These are phyloP conservation scores for Indri indri DNA, from an alignment of 2,113 vertebrate species.

Conservation along the genomic window DNA sequence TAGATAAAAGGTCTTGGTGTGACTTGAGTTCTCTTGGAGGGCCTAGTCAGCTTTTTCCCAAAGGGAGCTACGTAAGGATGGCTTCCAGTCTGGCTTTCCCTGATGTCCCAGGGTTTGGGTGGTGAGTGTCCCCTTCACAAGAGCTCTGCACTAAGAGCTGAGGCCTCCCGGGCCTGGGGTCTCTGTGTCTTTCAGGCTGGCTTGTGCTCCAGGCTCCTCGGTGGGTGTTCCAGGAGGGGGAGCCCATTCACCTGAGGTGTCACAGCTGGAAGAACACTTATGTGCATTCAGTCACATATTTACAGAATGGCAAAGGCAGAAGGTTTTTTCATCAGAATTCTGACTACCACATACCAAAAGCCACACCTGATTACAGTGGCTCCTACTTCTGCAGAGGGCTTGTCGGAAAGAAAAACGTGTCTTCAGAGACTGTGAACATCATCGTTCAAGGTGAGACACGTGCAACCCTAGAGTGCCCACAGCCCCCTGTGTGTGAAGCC, in stretches of 20 bases:
- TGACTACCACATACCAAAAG: not conserved
- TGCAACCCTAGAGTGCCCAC: not conserved
- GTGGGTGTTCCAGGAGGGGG: not conserved
- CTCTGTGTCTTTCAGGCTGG: slow-evolving; percentile 64
- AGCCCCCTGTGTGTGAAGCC: not conserved
- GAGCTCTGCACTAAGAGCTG: not conserved
- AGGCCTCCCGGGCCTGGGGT: not conserved
- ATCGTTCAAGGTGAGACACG: slow-evolving; percentile 42
- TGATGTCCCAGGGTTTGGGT: not conserved
- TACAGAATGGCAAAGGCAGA: not conserved
- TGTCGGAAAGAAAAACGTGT: not conserved
- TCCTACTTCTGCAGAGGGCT: slow-evolving; percentile 70
- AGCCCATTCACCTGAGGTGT: slow-evolving; percentile 40
- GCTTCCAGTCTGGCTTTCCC: not conserved
- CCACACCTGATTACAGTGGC: not conserved
- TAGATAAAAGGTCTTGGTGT: not conserved
- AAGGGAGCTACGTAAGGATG: too few species aligned
- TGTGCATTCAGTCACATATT: not conserved
- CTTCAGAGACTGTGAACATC: slow-evolving; percentile 22
- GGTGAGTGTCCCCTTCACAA: not conserved
- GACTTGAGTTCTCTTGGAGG: not conserved
- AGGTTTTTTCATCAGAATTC: not conserved
- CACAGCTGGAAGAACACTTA: not conserved
- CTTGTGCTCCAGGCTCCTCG: slow-evolving; percentile 38
- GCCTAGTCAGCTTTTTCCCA: not conserved